Evolutionary conservation across 35 echinoderm and acorn worm genomes (phyloP), one percentile per base, ranked within the genome.

Genomic region (Apostichopus parvimensis): DNA sequence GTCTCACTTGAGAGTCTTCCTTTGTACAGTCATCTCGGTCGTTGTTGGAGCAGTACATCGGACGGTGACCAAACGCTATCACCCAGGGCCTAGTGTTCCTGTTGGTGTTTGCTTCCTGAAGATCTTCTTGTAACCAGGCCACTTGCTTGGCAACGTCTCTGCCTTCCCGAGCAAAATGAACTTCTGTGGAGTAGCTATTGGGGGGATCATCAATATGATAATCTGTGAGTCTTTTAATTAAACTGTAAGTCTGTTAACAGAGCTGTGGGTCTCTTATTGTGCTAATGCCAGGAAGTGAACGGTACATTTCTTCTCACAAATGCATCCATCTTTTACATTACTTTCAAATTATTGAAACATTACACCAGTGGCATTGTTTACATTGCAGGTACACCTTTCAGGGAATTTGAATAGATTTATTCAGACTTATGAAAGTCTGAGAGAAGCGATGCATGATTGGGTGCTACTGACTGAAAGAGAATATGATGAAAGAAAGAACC

Each of bases 21-120:
- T 79, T 91, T 0, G 88, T 95, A 22, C 96, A 95, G 77, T 93
- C 96, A 73, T 95, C 92, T n/a, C 90, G 59, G 53, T 98, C 92
- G 13, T 77, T 15, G 70, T 98, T 98, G 66, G 94, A 95, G 86
- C 96, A 98, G 77, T 98, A 95, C 94, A 95, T 93, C 3, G 96
- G 96, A 11, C 96, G 79, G 26, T 98, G 96, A 34, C 96, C 96
- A 76, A 92, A 93, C 6, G 94, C 96, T 15, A 98, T 98, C 17
- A 98, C 79, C 96, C 96, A 98, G 9, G 96, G 96, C 75, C 94
- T 83, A 7, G 77, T 54, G 3, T 55, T 82, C 72, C 94, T 53
- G 52, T 94, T 93, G 26, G 71, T 53, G 60, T 95, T 98, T 5
- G 96, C 96, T 45, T 92, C 65, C 56, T 77, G n/a, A 9, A 98